Base-by-base conservation (phyloP, 1,140 invertebrate genomes). In the Hycleus phaleratus region DNA sequence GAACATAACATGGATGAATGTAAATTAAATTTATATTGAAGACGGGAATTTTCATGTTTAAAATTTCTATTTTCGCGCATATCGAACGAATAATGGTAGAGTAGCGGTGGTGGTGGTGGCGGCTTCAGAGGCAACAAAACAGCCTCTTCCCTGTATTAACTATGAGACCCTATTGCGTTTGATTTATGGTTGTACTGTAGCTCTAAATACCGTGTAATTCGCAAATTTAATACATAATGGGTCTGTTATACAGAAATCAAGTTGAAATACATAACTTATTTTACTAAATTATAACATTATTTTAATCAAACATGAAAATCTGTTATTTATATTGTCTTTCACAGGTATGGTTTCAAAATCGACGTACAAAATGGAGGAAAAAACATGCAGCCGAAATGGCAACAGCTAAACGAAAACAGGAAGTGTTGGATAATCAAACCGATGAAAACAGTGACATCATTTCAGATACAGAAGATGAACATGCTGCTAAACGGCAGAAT, bases 271-370 rank as follows among this genome's bases (percentile, higher is more conserved):
- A 10, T 32, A 32, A 32, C 7, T 32, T 32, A 55, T 52, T 57
- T 61, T 48, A 60, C 57, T 60, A 60, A 60, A 10, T 39, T 39
- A 6, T 39, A 39, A 6, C 6, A 39, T 39, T 39, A 39, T 39
- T 39, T 39, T 39, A 10, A 39, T 39, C 10, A 39, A 39, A 10
- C 38, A 7, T 39, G 6, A 6, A 39, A 39, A 39, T 39, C 10
- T 7, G 6, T 39, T 7, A 39, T 6, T 39, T 39, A 6, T 39
- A 39, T 50, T 38, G 25, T 38, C 63, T 75, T 64, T 82, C 82
- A 42, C 82, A 99, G 96, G 97, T 99, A 42, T 99, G 97, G 97
- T 99, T 99, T 79, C 97, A 99, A 79, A 99, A 99, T 77, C 84
- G 97, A 74, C 81, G 97, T 72, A 99, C 96, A 67, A 99, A 99